Evolutionary conservation across 2,113 vertebrate species (phyloP), one percentile per base, ranked within the genome.

Genomic region (Hydrochoerus hydrochaeris): DNA sequence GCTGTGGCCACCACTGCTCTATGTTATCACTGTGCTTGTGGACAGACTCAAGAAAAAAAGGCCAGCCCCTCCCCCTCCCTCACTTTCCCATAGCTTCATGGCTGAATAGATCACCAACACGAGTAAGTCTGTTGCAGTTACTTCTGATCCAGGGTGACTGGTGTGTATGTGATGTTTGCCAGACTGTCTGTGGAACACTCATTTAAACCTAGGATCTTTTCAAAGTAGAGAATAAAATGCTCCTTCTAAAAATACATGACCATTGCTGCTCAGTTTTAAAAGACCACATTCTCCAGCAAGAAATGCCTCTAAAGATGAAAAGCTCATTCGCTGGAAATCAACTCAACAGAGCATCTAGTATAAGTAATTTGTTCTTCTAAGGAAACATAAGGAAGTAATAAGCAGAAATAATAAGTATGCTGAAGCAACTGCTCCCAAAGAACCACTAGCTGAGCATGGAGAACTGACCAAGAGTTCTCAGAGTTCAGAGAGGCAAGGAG

Each of bases 241-340:
- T 73, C 22, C 77, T 75, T 95, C 41, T 95, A 26, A 84, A 96
- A 69, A 26, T 52, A 93, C 2, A 30, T 30, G 54, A 85, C 67
- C 65, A 35, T 46, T 63, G 44, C 78, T 94, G 24, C 63, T 96
- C 22, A 85, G 32, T 88, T 78, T 95, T 96, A 35, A 96, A 92
- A 95, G 84, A 62, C 67, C n/a, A 85, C 20, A 60, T 58, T 90
- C 71, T 85, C 38, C 30, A 69, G 69, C 62, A 85, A 92, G 87
- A 94, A 84, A 67, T 75, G 46, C 20, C 73, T 46, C 16, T n/a
- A 46, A 58, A 95, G 46, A 73, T 10, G 17, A 92, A 89, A 85
- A 84, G 2, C 24, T 88, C 26, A 8, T 58, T 38, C 62, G 41
- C 41, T 69, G 41, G 49, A 89, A 96, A 89, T 54, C 22, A 78